Conservation (phyloP, 2,888 invertebrate species). For the Agonum fuliginosum region DNA sequence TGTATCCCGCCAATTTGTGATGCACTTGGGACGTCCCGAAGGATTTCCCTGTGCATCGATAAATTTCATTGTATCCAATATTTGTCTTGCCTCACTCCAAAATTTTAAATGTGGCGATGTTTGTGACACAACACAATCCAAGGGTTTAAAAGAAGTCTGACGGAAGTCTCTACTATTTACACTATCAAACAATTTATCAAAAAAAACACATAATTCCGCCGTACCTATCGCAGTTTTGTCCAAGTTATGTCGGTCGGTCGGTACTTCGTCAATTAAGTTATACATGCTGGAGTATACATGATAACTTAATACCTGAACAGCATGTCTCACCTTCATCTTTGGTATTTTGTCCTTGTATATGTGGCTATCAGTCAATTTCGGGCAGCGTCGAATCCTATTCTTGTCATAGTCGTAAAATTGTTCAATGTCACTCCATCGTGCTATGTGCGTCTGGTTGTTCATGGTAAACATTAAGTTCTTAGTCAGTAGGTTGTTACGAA, state of each 20-base stretch:
- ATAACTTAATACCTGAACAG: conserved; percentile 3
- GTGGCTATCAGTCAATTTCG: conserved; percentile 7
- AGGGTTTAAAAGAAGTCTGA: neutral
- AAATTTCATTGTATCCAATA: conserved; percentile 3
- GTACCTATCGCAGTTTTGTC: conserved; percentile 5
- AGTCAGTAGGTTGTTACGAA: neutral
- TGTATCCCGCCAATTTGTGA: neutral
- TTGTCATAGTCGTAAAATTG: conserved; percentile 4
- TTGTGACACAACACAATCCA: neutral
- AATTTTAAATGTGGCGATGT: neutral
- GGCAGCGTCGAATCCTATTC: neutral
- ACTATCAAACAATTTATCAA: conserved; percentile 24
- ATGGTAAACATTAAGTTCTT: conserved; percentile 6
- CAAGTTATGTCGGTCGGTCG: neutral
- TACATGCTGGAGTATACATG: neutral
- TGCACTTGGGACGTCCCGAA: neutral
- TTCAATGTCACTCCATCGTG: neutral
- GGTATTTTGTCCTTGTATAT: neutral
- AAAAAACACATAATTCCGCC: neutral
- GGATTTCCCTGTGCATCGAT: neutral
- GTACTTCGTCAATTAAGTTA: neutral
- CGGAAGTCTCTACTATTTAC: neutral
- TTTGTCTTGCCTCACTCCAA: neutral
- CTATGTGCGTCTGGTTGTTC: neutral
- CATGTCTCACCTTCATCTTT: conserved; percentile 9